Evolutionary conservation across 1,140 invertebrate species (phyloP).

Genomic region (Trissolcus basalis): DNA sequence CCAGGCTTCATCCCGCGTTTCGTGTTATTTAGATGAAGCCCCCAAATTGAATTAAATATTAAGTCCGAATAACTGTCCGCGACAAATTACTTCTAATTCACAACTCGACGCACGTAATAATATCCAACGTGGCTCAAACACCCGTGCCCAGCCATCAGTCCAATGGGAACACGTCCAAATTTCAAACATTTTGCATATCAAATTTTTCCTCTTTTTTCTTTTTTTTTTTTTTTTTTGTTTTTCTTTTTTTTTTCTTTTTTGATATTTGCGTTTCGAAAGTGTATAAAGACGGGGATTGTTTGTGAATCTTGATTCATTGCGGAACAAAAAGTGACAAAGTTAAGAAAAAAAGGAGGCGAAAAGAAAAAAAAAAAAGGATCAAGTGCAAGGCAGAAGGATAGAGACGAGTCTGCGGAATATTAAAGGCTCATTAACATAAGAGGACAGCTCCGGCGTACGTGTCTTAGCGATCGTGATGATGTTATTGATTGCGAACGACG

Average conservation of each 20-base stretch:
- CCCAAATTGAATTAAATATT: too few relatives aligned
- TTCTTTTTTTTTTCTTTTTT: too few relatives aligned
- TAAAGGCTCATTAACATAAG: slow-evolving; percentile 72
- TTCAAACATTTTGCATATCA: too few relatives aligned
- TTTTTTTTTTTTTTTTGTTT: too few relatives aligned
- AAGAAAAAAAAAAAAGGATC: slow-evolving; percentile 48
- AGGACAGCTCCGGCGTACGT: slow-evolving; percentile 66
- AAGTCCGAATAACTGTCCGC: too few relatives aligned
- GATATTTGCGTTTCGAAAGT: too few relatives aligned
- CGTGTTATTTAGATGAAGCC: neutral
- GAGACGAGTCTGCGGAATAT: slow-evolving; percentile 67
- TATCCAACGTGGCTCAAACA: neutral
- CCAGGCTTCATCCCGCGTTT: neutral
- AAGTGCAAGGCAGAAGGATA: slow-evolving; percentile 53
- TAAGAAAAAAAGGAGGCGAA: slow-evolving; percentile 27
- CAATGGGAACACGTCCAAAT: too few relatives aligned
- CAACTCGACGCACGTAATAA: too few relatives aligned
- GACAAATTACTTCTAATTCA: too few relatives aligned
- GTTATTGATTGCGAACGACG: slow-evolving; percentile 70
- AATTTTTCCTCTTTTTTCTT: too few relatives aligned
- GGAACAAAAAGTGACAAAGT: neutral
- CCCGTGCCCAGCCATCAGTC: too few relatives aligned
- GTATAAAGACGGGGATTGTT: slow-evolving; percentile 20
- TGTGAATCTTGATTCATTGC: slow-evolving; percentile 43
- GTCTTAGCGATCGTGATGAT: slow-evolving; percentile 71